Evolutionary conservation across 53 echinoderm and acorn worm genomes (phyloP).

Genomic region (Patiria pectinifera): DNA sequence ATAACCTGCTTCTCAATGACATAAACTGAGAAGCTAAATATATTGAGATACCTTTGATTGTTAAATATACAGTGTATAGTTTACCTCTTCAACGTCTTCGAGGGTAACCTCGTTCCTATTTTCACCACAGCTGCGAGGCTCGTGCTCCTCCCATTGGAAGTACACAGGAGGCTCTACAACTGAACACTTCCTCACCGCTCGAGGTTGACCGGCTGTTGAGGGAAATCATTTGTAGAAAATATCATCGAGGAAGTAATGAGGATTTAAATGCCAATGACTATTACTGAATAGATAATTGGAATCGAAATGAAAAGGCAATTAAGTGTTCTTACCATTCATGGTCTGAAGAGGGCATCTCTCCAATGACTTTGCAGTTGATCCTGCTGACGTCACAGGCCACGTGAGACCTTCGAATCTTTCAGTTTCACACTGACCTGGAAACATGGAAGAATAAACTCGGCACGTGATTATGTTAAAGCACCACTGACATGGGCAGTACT

Average conservation of each 20-base stretch:
- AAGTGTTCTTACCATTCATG: neutral
- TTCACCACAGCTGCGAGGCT: conserved; percentile 24
- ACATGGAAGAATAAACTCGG: neutral
- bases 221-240: neutral
- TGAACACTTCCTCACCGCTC: conserved; percentile 36
- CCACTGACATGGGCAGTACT: no score
- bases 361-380: conserved; percentile 37
- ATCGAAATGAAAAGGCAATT: neutral
- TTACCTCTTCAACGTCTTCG: conserved; percentile 20
- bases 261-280: neutral
- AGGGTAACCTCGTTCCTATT: neutral
- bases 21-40: neutral
- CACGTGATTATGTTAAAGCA: no score
- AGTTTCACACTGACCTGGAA: conserved; percentile 28
- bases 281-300: neutral
- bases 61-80: neutral
- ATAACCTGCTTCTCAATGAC: neutral
- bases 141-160: conserved; percentile 23
- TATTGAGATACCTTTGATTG: neutral
- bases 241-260: neutral
- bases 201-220: conserved; percentile 26
- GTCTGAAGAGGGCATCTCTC: conserved; percentile 51
- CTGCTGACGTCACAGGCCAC: conserved; percentile 48
- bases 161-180: conserved; percentile 21
- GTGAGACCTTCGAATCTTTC: conserved; percentile 1